Percentiles rank a stretch among this genome's conserved stretches.
Conservation (phyloP, 37 sponge, comb jelly and placozoan species). For the Theonella swinhoei region DNA sequence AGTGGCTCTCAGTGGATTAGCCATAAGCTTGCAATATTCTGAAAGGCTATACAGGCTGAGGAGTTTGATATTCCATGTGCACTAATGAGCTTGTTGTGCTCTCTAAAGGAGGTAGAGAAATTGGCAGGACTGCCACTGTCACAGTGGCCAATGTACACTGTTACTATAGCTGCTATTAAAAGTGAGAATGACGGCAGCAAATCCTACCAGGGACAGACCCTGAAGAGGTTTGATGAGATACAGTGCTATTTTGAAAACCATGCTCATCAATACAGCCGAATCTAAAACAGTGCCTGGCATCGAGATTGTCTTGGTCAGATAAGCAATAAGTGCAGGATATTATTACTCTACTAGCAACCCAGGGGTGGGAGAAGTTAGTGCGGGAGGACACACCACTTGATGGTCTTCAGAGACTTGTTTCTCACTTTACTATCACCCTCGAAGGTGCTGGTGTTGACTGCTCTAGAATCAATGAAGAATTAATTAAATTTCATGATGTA, state of each 20-base stretch:
- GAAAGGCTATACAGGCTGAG: conserved; percentile 52
- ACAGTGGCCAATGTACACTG: conserved; percentile 38
- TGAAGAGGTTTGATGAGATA: conserved; percentile 32
- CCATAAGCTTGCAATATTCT: conserved; percentile 45
- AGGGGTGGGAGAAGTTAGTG: conserved; percentile 72
- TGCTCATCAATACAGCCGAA: conserved; percentile 21
- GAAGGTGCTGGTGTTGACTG: conserved; percentile 45
- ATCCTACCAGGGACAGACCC: conserved; percentile 35
- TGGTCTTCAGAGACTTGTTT: conserved; percentile 42
- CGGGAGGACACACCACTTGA: conserved; percentile 40
- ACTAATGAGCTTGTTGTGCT: conserved; percentile 23
- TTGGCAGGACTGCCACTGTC: conserved; percentile 18
- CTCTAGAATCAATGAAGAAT: conserved; percentile 27
- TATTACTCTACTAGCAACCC: conserved; percentile 34
- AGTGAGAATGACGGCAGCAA: conserved; percentile 16
- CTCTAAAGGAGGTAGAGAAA: conserved; percentile 41
- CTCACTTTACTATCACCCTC: conserved; percentile 49
- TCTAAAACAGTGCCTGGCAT: conserved; percentile 12
- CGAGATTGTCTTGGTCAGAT: conserved; percentile 57
- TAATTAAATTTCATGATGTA: conserved; percentile 34
- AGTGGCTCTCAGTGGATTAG: conserved; percentile 36
- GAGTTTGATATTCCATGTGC: conserved; percentile 40
- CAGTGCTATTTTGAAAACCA: conserved; percentile 27
- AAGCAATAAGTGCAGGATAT: conserved; percentile 39
- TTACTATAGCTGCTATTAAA: conserved; percentile 11